These are phyloP conservation scores for Catharus fuscescens DNA, from an alignment of 2,113 vertebrate genomes.

Conservation along the genomic window DNA sequence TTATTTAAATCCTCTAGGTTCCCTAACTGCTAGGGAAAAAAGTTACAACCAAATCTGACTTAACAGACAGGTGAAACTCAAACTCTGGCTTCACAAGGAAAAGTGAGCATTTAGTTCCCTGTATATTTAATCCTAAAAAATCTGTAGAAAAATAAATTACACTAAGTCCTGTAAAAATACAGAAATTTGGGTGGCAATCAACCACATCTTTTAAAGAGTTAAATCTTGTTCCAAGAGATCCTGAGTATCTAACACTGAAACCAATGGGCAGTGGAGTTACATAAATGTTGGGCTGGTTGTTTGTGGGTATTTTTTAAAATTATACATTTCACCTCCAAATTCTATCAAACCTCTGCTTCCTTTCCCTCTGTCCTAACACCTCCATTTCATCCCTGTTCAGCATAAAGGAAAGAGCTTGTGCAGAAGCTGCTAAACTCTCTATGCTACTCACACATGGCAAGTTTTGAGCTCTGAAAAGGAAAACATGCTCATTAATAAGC, in stretches of 20 bases:
- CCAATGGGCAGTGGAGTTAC: background rate
- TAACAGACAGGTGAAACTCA: background rate
- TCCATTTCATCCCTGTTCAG: background rate
- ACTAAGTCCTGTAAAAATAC: background rate
- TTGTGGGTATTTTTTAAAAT: background rate
- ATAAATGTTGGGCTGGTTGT: background rate
- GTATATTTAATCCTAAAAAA: background rate
- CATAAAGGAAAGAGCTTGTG: background rate
- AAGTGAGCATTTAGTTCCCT: background rate
- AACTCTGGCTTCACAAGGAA: background rate
- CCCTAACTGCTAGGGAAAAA: background rate
- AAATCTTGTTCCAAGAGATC: background rate
- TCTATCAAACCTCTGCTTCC: background rate
- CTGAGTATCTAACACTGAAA: background rate
- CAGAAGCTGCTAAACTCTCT: background rate
- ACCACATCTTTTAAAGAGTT: background rate
- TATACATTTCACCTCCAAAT: background rate
- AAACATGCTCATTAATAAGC: background rate
- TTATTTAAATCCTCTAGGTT: background rate
- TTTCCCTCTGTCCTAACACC: background rate
- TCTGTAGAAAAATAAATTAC: background rate
- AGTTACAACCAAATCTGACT: background rate
- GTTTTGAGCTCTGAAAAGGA: background rate
- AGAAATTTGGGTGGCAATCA: background rate
- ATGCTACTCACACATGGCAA: background rate